Conservation (phyloP, 2,113 vertebrate genomes). For the Sakesphorus luctuosus region DNA sequence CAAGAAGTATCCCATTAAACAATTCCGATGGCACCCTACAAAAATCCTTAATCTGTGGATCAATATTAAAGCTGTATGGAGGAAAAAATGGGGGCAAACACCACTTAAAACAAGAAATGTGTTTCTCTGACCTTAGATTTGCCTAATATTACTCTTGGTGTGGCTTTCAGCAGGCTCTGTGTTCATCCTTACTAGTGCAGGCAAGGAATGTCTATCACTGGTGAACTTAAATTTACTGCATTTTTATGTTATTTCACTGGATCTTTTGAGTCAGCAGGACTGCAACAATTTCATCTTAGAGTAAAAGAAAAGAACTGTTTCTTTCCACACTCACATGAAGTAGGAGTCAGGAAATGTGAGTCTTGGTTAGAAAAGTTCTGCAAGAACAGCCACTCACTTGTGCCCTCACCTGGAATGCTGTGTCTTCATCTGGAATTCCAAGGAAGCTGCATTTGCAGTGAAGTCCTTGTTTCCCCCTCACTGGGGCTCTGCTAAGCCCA, state of each 20-base stretch:
- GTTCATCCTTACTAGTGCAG: neutral
- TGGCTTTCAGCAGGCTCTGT: neutral
- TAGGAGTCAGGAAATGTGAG: neutral
- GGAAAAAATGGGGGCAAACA: neutral
- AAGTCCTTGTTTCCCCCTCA: neutral
- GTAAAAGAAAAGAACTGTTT: neutral
- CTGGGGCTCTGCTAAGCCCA: neutral
- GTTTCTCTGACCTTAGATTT: neutral
- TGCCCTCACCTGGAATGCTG: neutral
- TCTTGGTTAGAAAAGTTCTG: neutral
- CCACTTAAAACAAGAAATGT: neutral
- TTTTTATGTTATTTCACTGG: neutral
- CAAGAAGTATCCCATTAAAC: neutral
- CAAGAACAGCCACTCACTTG: neutral
- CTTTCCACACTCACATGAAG: neutral
- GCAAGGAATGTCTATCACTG: neutral
- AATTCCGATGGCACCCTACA: neutral
- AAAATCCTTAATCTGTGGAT: neutral
- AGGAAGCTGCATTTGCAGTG: neutral
- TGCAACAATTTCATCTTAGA: neutral
- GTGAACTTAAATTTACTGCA: neutral
- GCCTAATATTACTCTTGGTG: neutral
- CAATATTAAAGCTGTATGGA: neutral
- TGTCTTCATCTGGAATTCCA: neutral
- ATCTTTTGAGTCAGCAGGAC: neutral